Conservation (phyloP, 2,113 vertebrate species). For the Chaetodon trifascialis region DNA sequence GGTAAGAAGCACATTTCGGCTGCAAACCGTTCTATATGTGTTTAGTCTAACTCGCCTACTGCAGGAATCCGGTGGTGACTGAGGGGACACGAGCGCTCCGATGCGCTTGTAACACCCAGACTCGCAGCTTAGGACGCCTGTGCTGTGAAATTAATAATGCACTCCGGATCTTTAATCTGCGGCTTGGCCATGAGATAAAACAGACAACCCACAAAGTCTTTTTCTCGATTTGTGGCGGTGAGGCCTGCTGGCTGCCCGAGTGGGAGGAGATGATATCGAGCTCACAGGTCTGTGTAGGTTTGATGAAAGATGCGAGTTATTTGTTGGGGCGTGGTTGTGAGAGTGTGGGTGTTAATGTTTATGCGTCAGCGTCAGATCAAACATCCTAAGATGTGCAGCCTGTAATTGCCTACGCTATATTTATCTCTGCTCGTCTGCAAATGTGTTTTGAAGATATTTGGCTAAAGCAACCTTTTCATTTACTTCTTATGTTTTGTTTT, state of each 20-base stretch:
- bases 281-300: constrained; percentile 38
- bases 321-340: constrained; percentile 55
- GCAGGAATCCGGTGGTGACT: constrained; percentile 1
- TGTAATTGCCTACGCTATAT: constrained; percentile 54
- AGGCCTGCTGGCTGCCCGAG: constrained; percentile 15
- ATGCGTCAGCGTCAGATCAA: constrained; percentile 48
- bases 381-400: constrained; percentile 16
- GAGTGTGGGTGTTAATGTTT: constrained; percentile 67
- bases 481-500: constrained; percentile 22
- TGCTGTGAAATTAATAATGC: constrained; percentile 18
- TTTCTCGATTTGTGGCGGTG: constrained; percentile 36
- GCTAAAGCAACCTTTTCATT: constrained; percentile 30
- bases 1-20: background rate
- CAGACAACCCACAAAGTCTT: constrained; percentile 33
- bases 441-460: constrained; percentile 27
- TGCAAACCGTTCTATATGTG: background rate
- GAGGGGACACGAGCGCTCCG: background rate
- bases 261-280: constrained; percentile 49
- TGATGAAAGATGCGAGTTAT: constrained; percentile 57
- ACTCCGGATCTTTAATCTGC: constrained; percentile 26
- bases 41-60: constrained; percentile 39
- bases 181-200: constrained; percentile 34
- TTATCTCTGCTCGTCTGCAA: constrained; percentile 46
- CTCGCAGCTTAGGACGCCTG: constrained; percentile 6
- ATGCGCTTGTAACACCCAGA: constrained; percentile 28